Conservation (phyloP, 2,888 invertebrate genomes). For the Isoperla grammatica region DNA sequence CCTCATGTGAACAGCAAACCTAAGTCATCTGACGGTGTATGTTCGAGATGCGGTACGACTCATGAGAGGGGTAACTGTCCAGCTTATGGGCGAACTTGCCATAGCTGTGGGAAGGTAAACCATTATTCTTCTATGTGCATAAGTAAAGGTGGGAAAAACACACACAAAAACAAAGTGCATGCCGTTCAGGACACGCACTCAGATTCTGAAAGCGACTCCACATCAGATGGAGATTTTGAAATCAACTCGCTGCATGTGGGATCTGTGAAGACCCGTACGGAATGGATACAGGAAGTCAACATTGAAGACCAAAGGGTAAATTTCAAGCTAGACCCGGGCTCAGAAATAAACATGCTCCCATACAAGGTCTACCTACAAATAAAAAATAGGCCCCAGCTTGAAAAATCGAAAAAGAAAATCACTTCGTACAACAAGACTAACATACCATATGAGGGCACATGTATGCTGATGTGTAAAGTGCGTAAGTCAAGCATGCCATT, state of each 20-base stretch:
- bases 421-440: background rate
- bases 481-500: background rate
- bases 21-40: background rate
- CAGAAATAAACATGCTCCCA: background rate
- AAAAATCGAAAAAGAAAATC: background rate
- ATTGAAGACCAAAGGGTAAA: background rate
- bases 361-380: background rate
- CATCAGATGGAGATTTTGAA: too few relatives aligned
- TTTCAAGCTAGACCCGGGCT: background rate
- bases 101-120: background rate
- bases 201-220: too few relatives aligned
- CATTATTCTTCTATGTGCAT: conserved; percentile 27
- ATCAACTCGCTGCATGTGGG: too few relatives aligned
- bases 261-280: background rate
- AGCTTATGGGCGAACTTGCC: background rate
- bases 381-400: background rate
- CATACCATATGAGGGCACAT: background rate
- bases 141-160: too few relatives aligned
- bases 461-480: background rate
- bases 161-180: too few relatives aligned
- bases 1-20: background rate
- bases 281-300: background rate
- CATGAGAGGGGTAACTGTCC: background rate
- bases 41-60: background rate
- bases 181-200: too few relatives aligned